These are phyloP conservation scores for Thaumatotibia leucotreta DNA, from an alignment of 1,140 invertebrate species.

Conservation along the genomic window DNA sequence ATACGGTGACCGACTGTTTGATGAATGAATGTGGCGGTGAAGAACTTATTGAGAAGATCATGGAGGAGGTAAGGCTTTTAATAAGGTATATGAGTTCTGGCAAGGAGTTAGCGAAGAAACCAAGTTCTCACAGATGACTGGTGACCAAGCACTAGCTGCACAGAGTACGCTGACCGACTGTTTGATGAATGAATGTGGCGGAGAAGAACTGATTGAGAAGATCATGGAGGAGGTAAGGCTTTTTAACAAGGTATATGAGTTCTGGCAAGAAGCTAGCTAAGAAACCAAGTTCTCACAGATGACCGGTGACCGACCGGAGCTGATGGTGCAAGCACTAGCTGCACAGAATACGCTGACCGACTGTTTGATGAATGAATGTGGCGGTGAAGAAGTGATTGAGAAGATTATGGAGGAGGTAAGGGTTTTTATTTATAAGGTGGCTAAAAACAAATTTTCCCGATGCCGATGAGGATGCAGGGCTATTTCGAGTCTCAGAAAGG, in stretches of 20 bases:
- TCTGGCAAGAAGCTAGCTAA: constrained; percentile 86
- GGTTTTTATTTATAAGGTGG: too few relatives aligned
- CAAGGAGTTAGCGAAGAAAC: constrained; percentile 83
- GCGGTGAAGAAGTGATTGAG: too few relatives aligned
- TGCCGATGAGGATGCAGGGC: too few relatives aligned
- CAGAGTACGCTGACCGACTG: constrained; percentile 65
- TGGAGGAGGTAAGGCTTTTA: constrained; percentile 38
- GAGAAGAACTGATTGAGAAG: constrained; percentile 46
- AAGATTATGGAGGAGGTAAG: too few relatives aligned
- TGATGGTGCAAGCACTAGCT: too few relatives aligned
- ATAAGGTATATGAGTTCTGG: too few relatives aligned
- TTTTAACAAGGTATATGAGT: too few relatives aligned
- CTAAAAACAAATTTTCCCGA: too few relatives aligned
- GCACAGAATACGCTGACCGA: too few relatives aligned
- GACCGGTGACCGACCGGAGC: too few relatives aligned
- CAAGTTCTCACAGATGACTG: constrained; percentile 74
- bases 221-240: constrained; percentile 40
- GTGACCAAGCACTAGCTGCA: constrained; percentile 65
- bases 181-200: constrained; percentile 42
- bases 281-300: constrained; percentile 77
- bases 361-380: too few relatives aligned
- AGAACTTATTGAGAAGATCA: constrained; percentile 46
- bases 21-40: constrained; percentile 40
- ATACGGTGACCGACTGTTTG: constrained; percentile 62
- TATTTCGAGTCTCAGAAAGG: too few relatives aligned